Conservation (phyloP, 2,113 vertebrate species). For the Myodes glareolus region DNA sequence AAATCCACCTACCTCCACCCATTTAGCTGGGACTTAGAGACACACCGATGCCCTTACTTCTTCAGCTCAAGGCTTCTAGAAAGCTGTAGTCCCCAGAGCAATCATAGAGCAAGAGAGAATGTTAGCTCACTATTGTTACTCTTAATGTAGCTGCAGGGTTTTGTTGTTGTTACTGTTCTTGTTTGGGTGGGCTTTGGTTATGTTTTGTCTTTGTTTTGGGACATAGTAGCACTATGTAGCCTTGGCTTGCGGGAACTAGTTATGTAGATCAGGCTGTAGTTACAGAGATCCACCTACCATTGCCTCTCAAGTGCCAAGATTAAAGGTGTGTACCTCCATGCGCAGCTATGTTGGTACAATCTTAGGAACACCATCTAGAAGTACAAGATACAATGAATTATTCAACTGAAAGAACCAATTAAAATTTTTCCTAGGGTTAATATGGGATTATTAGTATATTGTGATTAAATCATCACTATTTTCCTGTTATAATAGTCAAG, state of each 20-base stretch:
- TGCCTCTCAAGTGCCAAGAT: not conserved
- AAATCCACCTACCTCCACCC: not conserved
- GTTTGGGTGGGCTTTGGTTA: not conserved
- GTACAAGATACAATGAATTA: not conserved
- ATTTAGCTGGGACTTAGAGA: not conserved
- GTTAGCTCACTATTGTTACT: not conserved
- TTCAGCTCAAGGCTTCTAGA: slow-evolving; percentile 20
- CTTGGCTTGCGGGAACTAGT: not conserved
- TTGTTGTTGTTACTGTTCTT: not conserved
- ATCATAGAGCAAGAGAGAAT: not conserved
- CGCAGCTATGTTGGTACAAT: not conserved
- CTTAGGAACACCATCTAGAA: not conserved
- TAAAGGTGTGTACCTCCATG: not conserved
- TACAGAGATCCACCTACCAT: not conserved
- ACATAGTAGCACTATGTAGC: not conserved
- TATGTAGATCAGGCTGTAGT: not conserved
- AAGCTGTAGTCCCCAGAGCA: not conserved
- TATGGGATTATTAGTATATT: not conserved
- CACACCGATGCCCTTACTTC: not conserved
- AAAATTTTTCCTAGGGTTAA: not conserved
- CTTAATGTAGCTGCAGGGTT: not conserved
- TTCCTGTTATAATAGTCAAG: not conserved
- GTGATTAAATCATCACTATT: not conserved
- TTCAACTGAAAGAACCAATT: slow-evolving; percentile 1
- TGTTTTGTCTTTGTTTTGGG: not conserved